Conservation (phyloP, 1,140 invertebrate species). For the Armadillidium nasatum region DNA sequence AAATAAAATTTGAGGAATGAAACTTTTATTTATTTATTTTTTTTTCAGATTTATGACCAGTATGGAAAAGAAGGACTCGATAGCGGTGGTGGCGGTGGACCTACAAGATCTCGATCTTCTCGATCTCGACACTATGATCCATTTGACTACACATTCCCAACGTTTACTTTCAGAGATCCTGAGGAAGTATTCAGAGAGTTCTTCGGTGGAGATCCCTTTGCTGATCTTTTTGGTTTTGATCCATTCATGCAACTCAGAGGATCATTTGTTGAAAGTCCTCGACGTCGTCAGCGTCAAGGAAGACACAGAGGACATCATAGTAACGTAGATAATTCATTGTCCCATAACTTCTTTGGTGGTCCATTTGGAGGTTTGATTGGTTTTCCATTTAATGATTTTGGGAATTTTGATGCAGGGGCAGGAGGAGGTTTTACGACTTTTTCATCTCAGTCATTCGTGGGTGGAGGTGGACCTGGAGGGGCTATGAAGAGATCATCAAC, state of each 20-base stretch:
- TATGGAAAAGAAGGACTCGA: conserved; percentile 86
- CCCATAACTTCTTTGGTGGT: conserved; percentile 36
- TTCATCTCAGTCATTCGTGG: conserved; percentile 51
- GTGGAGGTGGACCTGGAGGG: conserved; percentile 49
- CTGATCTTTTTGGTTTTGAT: conserved; percentile 71
- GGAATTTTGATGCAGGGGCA: conserved; percentile 48
- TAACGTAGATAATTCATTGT: conserved; percentile 23
- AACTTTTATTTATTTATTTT: not conserved
- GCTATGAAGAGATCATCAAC: conserved; percentile 78
- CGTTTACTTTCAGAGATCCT: conserved; percentile 89
- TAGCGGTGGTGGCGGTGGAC: conserved; percentile 48
- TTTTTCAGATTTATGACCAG: conserved; percentile 75
- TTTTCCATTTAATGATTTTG: conserved; percentile 58
- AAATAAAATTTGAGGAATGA: not conserved
- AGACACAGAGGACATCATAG: conserved; percentile 14
- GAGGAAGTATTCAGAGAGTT: conserved; percentile 88
- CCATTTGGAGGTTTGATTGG: conserved; percentile 44
- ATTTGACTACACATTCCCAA: conserved; percentile 56
- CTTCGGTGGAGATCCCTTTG: conserved; percentile 58
- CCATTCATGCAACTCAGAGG: conserved; percentile 34
- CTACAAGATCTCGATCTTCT: conserved; percentile 48
- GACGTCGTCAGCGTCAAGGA: conserved; percentile 26
- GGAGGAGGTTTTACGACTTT: conserved; percentile 62
- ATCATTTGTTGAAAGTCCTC: not conserved
- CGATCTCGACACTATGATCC: conserved; percentile 36